Evolutionary conservation across 2,797 vertebrate genomes (phyloP).

Genomic region (Bradypus variegatus): DNA sequence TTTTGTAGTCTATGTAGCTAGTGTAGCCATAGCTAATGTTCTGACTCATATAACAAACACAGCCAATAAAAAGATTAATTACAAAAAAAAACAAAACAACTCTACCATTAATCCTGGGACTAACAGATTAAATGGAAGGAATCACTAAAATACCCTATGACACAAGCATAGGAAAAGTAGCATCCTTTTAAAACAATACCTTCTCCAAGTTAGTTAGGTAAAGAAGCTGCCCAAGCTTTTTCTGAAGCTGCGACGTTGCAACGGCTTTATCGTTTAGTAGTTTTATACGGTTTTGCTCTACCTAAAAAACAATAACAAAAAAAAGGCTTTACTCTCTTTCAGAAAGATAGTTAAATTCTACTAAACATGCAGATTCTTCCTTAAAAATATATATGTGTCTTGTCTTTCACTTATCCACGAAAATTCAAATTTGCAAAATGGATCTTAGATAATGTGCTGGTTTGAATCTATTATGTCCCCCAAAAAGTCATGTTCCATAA

Average conservation of each 20-base stretch:
- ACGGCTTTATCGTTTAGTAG: conserved; percentile 95
- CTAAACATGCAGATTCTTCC: not conserved
- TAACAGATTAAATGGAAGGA: not conserved
- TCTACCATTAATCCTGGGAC: not conserved
- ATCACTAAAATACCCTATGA: not conserved
- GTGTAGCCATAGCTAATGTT: not conserved
- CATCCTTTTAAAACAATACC: conserved; percentile 71
- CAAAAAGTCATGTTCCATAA: too few relatives aligned
- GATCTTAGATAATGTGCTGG: not conserved
- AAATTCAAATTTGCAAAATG: conserved; percentile 14
- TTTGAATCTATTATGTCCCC: too few relatives aligned
- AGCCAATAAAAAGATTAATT: not conserved
- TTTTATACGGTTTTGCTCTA: conserved; percentile 97
- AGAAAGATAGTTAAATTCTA: not conserved
- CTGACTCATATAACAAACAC: not conserved
- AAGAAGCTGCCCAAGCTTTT: conserved; percentile 95
- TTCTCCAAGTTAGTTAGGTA: conserved; percentile 98
- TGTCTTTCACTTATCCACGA: not conserved
- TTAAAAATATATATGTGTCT: not conserved
- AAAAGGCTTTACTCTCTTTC: not conserved
- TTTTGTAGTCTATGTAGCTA: not conserved
- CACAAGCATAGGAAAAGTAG: not conserved
- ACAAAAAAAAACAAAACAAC: not conserved
- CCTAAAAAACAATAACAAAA: conserved; percentile 73
- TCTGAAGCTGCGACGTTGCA: conserved; percentile 95